Conservation (phyloP, 2,888 invertebrate genomes). For the Ganaspis brasiliensis region DNA sequence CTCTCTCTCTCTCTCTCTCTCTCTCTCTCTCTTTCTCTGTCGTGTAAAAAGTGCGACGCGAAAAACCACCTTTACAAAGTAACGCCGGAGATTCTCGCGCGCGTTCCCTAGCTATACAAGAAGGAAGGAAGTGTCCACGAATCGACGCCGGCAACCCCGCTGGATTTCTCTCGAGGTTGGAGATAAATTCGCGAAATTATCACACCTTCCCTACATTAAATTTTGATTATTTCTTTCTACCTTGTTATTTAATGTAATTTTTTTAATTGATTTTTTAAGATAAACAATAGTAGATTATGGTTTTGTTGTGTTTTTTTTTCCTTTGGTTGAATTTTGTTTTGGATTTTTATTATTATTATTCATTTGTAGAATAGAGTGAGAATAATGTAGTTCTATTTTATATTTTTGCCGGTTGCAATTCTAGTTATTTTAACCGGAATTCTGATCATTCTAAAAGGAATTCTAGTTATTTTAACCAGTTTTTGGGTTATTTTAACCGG, state of each 20-base stretch:
- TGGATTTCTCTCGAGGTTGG: slow-evolving; percentile 36
- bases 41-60: slow-evolving; percentile 31
- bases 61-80: slow-evolving; percentile 30
- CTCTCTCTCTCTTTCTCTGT: slow-evolving; percentile 1
- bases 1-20: slow-evolving; percentile 39
- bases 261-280: background rate
- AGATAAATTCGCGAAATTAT: slow-evolving; percentile 29
- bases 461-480: too few relatives aligned
- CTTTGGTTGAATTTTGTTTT: too few relatives aligned
- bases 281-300: background rate
- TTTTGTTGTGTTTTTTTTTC: background rate
- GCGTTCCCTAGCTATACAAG: slow-evolving; percentile 15
- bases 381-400: too few relatives aligned
- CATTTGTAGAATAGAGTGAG: too few relatives aligned
- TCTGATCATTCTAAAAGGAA: too few relatives aligned
- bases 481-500: too few relatives aligned
- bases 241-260: background rate
- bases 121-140: slow-evolving; percentile 18
- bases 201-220: background rate
- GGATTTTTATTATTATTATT: too few relatives aligned
- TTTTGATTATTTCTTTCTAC: background rate
- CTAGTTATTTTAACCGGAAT: too few relatives aligned
- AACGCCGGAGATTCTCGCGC: slow-evolving; percentile 31
- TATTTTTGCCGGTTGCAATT: too few relatives aligned
- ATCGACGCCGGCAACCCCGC: slow-evolving; percentile 23